Percentiles rank a stretch among this genome's conserved stretches.
Conservation (phyloP, 2,888 invertebrate species). For the Helobdella robusta region DNA sequence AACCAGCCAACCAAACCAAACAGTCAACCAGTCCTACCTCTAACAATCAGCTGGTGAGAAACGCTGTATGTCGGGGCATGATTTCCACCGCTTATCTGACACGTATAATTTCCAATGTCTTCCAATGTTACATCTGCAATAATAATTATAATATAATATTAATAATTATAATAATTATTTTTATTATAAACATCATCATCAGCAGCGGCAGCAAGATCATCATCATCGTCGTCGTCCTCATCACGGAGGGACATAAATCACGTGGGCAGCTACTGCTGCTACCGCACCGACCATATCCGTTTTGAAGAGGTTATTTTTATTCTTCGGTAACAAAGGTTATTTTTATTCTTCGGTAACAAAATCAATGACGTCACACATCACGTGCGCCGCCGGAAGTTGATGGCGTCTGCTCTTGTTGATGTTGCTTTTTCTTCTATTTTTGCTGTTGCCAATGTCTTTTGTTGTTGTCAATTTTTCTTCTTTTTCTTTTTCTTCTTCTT, state of each 20-base stretch:
- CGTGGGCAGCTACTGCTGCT: neutral
- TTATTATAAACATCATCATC: neutral
- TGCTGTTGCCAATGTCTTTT: too few species aligned
- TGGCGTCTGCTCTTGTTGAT: too few species aligned
- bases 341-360: constrained; percentile 13
- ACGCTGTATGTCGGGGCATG: constrained; percentile 24
- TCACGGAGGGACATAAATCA: neutral
- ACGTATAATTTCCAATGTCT: constrained; percentile 30
- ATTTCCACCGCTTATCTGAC: constrained; percentile 28
- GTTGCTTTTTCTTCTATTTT: too few species aligned
- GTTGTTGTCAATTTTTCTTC: too few species aligned
- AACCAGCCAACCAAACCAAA: too few species aligned
- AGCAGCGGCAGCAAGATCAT: neutral
- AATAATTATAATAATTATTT: neutral
- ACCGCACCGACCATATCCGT: too few species aligned
- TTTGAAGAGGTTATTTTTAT: too few species aligned
- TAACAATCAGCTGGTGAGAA: constrained; percentile 28
- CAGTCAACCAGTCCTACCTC: constrained; percentile 23
- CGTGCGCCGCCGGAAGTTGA: constrained; percentile 8
- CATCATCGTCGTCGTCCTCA: neutral
- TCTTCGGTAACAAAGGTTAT: neutral
- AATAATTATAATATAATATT: neutral
- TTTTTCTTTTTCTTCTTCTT: too few species aligned
- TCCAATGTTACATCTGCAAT: constrained; percentile 23
- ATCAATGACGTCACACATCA: constrained; percentile 17